Percentiles rank a stretch among this genome's conserved stretches.
phyloP scores from a whole-genome alignment of 64 coral and sea anemone genomes.

The Montipora foliosa region DNA sequence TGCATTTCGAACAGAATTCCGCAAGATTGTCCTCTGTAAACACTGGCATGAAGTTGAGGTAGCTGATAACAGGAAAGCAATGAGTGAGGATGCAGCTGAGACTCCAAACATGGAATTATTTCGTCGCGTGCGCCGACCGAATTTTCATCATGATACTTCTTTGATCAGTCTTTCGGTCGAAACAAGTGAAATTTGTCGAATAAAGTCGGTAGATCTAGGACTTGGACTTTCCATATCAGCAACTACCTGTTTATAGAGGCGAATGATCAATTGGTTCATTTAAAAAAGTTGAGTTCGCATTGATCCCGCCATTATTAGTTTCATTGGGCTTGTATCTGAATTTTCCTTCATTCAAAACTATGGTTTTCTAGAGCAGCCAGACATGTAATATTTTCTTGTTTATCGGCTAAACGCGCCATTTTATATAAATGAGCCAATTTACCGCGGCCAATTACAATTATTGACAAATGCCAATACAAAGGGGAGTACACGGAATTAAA shows the following conservation, averaged over 20 bases:
- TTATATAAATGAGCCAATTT: too few relatives aligned
- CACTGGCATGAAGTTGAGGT: background rate
- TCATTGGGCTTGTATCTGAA: too few relatives aligned
- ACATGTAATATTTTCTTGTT: too few relatives aligned
- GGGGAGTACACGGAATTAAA: too few relatives aligned
- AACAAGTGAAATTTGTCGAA: background rate
- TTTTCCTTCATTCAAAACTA: too few relatives aligned
- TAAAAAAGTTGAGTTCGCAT: too few relatives aligned
- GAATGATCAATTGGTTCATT: too few relatives aligned
- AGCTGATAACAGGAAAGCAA: background rate
- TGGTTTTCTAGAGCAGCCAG: too few relatives aligned
- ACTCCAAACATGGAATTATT: background rate
- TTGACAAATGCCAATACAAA: too few relatives aligned
- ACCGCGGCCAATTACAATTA: too few relatives aligned
- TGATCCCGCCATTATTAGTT: too few relatives aligned
- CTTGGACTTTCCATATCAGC: background rate
- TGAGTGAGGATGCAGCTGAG: background rate
- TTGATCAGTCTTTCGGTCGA: background rate
- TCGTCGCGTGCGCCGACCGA: background rate
- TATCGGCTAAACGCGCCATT: too few relatives aligned
- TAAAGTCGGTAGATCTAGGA: background rate
- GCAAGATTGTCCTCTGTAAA: slow-evolving; percentile 30
- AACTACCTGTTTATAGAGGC: background rate
- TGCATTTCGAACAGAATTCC: background rate
- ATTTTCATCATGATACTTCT: background rate